Evolutionary conservation across 1,140 invertebrate genomes (phyloP).

Genomic region (Agraylea sexmaculata): DNA sequence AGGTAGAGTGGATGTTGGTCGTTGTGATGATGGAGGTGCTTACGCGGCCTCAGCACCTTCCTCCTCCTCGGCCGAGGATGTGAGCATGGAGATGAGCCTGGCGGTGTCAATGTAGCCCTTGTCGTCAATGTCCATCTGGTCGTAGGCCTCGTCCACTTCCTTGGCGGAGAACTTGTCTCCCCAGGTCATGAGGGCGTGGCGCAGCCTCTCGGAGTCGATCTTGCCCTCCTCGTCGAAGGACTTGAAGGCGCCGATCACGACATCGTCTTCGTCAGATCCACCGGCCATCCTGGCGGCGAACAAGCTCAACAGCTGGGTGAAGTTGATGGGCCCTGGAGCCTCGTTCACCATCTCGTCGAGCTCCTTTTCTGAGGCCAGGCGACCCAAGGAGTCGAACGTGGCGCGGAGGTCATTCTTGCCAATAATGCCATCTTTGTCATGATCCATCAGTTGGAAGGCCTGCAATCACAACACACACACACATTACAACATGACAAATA

Average conservation of each 20-base stretch:
- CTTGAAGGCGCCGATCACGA: conserved; percentile 88
- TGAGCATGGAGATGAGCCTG: conserved; percentile 77
- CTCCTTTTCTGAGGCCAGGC: conserved; percentile 79
- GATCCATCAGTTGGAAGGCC: conserved; percentile 97
- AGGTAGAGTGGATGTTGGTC: conserved; percentile 3
- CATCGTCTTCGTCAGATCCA: conserved; percentile 83
- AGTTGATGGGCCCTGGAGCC: conserved; percentile 87
- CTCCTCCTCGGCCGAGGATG: conserved; percentile 66
- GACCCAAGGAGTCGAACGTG: conserved; percentile 91
- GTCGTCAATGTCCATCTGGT: conserved; percentile 89
- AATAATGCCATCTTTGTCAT: conserved; percentile 96
- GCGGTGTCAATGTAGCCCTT: conserved; percentile 86
- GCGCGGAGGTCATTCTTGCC: conserved; percentile 90
- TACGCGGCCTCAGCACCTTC: conserved; percentile 52
- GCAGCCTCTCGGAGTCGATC: conserved; percentile 83
- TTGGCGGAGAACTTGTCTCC: conserved; percentile 91
- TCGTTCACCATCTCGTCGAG: conserved; percentile 84
- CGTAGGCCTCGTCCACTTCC: conserved; percentile 90
- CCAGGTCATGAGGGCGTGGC: conserved; percentile 88
- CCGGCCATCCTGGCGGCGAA: conserved; percentile 81
- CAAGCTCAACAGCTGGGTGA: conserved; percentile 85
- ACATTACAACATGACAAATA: background rate
- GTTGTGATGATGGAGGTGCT: conserved; percentile 21
- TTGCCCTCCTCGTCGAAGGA: conserved; percentile 86
- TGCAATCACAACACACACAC: too few relatives aligned